These are phyloP conservation scores for Sus scrofa DNA, from an alignment of 2,113 vertebrate species.

Conservation along the genomic window DNA sequence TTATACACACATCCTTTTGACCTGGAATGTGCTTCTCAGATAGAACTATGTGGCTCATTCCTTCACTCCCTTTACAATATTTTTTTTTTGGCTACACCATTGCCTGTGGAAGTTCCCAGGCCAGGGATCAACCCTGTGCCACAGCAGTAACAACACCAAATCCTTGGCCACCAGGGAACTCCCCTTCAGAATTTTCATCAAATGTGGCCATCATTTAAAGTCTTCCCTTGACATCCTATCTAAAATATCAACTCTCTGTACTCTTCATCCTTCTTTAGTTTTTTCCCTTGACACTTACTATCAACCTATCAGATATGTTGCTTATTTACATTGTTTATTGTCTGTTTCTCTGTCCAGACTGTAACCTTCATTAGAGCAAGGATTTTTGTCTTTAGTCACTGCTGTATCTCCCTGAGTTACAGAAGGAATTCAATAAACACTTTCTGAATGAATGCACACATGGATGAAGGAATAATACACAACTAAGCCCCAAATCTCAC, in stretches of 20 bases:
- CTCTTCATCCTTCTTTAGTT: not conserved
- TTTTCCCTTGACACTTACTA: not conserved
- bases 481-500: not conserved
- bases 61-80: not conserved
- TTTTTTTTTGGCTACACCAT: too few species aligned
- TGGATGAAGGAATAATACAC: not conserved
- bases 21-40: not conserved
- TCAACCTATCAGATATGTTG: not conserved
- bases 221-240: not conserved
- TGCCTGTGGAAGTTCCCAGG: too few species aligned
- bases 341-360: not conserved
- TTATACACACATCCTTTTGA: not conserved
- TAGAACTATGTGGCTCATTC: not conserved
- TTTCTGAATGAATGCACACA: not conserved
- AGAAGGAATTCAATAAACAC: not conserved
- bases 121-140: too few species aligned
- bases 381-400: not conserved
- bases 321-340: not conserved
- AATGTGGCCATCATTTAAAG: not conserved
- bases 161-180: too few species aligned
- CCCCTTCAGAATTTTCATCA: not conserved
- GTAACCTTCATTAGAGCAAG: not conserved
- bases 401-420: not conserved
- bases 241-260: not conserved
- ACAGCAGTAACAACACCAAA: too few species aligned